Evolutionary conservation across 2,797 vertebrate genomes (phyloP), one percentile per base, ranked within the genome.

Genomic region (Leptoclinus maculatus): DNA sequence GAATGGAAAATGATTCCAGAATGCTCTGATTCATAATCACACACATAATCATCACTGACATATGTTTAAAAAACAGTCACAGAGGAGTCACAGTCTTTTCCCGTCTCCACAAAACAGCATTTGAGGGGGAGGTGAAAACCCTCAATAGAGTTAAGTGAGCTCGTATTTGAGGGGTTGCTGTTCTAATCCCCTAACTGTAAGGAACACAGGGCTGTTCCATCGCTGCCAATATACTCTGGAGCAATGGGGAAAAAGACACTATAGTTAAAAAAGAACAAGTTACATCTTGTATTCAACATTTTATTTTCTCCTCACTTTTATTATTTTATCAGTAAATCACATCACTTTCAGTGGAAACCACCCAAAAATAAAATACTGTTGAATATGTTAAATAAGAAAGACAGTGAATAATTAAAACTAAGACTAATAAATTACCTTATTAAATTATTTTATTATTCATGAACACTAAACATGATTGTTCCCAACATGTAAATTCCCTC

Each of bases 11-110:
- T 62, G 3, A 57, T 36, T 63, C 2, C 62, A 17, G 34, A 29
- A 54, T 47, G 27, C 16, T 53, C 56, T 73, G 65, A 78, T 23
- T 78, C 73, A 78, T 41, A 53, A 78, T 75, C 76, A 82, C 21
- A n/a, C 5, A 51, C 66, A 56, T 54, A 32, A 74, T 59, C 6
- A 0, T 34, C 56, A 47, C 36, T 68, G 66, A 49, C 54, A 45
- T 4, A 41, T 41, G 39, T 41, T 41, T 41, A 5, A 41, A 41
- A 14, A 41, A 16, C 13, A 41, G 39, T 16, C 39, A 41, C 13
- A 1, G 39, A 41, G 39, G 4, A 41, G 43, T 41, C 39, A 41
- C 39, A 41, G 39, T 45, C 43, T 45, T 11, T 51, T 69, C 21
- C 32, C 54, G 17, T 25, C 41, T 21, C 23, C 12, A 23, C 16